Percentiles rank a stretch among this genome's conserved stretches.
phyloP scores from a whole-genome alignment of 2,888 invertebrate genomes.

The Sinhomidia bicolor region DNA sequence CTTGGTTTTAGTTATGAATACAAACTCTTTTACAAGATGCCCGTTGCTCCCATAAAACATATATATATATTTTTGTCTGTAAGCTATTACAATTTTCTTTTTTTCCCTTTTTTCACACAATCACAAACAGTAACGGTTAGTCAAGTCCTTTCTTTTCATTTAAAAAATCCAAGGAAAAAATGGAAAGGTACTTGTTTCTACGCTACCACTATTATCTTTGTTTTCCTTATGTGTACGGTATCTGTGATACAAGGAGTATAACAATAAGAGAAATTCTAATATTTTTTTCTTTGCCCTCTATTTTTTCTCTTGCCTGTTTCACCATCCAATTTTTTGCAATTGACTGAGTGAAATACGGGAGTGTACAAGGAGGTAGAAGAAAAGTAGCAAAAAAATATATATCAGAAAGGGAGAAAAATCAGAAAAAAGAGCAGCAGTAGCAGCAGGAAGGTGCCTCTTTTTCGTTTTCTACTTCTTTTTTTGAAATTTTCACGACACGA shows the following conservation, averaged over 20 bases:
- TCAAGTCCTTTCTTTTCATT: background rate
- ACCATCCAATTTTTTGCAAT: slow-evolving; percentile 53
- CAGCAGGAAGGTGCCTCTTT: slow-evolving; percentile 54
- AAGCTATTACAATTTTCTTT: slow-evolving; percentile 11
- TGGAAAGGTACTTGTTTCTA: background rate
- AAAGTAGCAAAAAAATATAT: background rate
- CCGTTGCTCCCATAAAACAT: slow-evolving; percentile 7
- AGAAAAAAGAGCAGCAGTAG: slow-evolving; percentile 55
- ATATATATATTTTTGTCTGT: background rate
- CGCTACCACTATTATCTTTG: background rate
- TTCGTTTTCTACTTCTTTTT: background rate
- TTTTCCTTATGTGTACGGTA: background rate
- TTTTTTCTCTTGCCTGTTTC: background rate
- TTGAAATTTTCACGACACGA: slow-evolving; percentile 26
- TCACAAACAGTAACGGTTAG: background rate
- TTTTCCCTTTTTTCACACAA: background rate
- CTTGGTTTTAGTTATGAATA: slow-evolving; percentile 10
- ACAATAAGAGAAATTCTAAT: background rate
- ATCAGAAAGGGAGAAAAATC: slow-evolving; percentile 46
- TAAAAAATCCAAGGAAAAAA: background rate
- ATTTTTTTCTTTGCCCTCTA: background rate
- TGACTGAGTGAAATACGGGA: slow-evolving; percentile 4
- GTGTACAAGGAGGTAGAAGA: background rate
- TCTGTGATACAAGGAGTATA: slow-evolving; percentile 30
- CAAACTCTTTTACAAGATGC: slow-evolving; percentile 14